phyloP scores from a whole-genome alignment of 2,797 vertebrate genomes.

The Champsocephalus esox region DNA sequence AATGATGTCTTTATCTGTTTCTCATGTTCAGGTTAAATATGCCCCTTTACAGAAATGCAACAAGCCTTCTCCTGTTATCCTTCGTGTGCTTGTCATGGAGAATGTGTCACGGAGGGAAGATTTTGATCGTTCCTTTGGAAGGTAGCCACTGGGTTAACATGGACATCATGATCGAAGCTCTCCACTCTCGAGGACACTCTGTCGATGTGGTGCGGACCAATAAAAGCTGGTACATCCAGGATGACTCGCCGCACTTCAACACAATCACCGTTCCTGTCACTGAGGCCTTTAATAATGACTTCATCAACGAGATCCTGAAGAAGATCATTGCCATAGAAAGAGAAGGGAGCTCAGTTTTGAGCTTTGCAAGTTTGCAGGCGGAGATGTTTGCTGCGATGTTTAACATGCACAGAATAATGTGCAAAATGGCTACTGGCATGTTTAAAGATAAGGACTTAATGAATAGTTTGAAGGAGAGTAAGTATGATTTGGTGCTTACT shows the following conservation, averaged over 20 bases:
- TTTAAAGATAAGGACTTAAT: slow-evolving; percentile 65
- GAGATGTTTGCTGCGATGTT: slow-evolving; percentile 59
- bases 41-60: background rate
- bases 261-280: slow-evolving; percentile 58
- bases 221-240: slow-evolving; percentile 72
- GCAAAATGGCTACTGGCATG: slow-evolving; percentile 56
- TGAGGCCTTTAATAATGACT: slow-evolving; percentile 61
- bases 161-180: slow-evolving; percentile 66
- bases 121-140: slow-evolving; percentile 69
- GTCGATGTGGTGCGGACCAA: slow-evolving; percentile 62
- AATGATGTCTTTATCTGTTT: background rate
- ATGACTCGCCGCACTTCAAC: slow-evolving; percentile 47
- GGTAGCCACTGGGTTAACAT: slow-evolving; percentile 83
- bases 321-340: slow-evolving; percentile 61
- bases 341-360: slow-evolving; percentile 30
- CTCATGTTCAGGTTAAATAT: slow-evolving; percentile 49
- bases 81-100: slow-evolving; percentile 30
- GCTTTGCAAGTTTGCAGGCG: slow-evolving; percentile 46
- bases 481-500: slow-evolving; percentile 72
- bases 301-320: slow-evolving; percentile 51
- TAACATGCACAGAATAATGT: slow-evolving; percentile 50
- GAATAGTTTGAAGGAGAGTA: slow-evolving; percentile 42
- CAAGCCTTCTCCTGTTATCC: slow-evolving; percentile 28
- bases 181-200: slow-evolving; percentile 66
- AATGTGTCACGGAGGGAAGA: slow-evolving; percentile 39